Evolutionary conservation across 2,888 invertebrate genomes (phyloP), one percentile per base, ranked within the genome.

Genomic region (Drosophila recens): DNA sequence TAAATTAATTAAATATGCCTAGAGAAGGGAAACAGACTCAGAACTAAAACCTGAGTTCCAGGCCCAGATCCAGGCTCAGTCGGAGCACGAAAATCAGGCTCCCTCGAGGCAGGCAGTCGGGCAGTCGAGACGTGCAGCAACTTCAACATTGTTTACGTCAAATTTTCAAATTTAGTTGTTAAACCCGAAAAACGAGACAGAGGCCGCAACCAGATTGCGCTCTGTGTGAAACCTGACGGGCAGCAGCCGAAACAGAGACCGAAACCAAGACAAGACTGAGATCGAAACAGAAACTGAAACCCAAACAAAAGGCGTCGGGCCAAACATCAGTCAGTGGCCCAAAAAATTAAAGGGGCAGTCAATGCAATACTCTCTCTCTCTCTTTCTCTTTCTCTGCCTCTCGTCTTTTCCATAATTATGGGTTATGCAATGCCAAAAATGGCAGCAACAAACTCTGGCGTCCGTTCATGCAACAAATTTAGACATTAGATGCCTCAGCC

Each of bases 141-240:
- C 53, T 68, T 69, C 58, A 67, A 67, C 85, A 81, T 82, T 87
- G 87, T 89, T 89, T 87, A 87, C 79, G 89, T 87, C 87, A 89
- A 87, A 86, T 84, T 81, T 87, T 87, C 79, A 87, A 89, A 87
- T 89, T 82, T 89, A 85, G 89, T 86, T 87, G 87, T 87, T 87
- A 89, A 89, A 87, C 89, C 82, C 86, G 89, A 87, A 87, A 87
- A 87, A 84, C 84, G 74, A 84, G 84, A 85, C 83, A 72, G 68
- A 40, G 43, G 36, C 38, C 36, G 27, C 23, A 43, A n/a, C 51
- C 43, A 34, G 62, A 78, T 72, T 64, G 62, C 69, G 13, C 58
- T 38, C 40, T 53, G 53, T 53, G 40, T 53, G 53, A 53, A 54
- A 42, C 40, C 54, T 27, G 58, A 30, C 63, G 48, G 30, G 11